Conservation (phyloP, 2,113 vertebrate species). For the Physeter macrocephalus region DNA sequence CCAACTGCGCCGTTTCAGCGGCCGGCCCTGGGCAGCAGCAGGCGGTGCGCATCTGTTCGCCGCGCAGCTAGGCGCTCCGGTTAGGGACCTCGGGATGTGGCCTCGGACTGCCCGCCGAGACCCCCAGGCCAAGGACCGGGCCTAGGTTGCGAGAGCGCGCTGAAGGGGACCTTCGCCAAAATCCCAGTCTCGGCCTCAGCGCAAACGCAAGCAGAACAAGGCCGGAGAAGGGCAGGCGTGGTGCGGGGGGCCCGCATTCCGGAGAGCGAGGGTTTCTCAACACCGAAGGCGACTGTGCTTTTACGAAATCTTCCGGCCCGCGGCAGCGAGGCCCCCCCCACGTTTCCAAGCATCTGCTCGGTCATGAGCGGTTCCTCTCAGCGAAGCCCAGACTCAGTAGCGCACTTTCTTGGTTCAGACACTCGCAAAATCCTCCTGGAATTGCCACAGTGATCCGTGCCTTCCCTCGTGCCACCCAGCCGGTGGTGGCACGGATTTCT, state of each 20-base stretch:
- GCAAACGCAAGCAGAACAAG: not conserved
- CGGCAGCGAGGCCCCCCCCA: not conserved
- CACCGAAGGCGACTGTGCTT: not conserved
- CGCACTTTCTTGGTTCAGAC: not conserved
- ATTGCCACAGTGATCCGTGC: accelerated
- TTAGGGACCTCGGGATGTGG: not conserved
- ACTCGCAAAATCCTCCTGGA: not conserved
- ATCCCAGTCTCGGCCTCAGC: not conserved
- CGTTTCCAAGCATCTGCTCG: not conserved
- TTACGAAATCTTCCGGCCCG: not conserved
- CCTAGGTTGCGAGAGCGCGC: not conserved
- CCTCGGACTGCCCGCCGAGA: not conserved
- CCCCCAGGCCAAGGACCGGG: not conserved
- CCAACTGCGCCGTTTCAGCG: accelerated
- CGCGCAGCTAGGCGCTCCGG: accelerated
- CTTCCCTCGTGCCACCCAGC: accelerated
- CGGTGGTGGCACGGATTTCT: accelerated
- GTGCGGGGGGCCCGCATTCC: accelerated
- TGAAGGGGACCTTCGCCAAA: not conserved
- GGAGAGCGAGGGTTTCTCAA: not conserved
- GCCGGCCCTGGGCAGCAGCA: not conserved
- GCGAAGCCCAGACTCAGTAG: not conserved
- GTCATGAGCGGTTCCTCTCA: not conserved
- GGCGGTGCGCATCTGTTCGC: not conserved
- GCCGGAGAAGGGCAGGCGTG: accelerated